These are phyloP conservation scores for Muscicapa comitata DNA, from an alignment of 2,797 vertebrate species.

Conservation along the genomic window DNA sequence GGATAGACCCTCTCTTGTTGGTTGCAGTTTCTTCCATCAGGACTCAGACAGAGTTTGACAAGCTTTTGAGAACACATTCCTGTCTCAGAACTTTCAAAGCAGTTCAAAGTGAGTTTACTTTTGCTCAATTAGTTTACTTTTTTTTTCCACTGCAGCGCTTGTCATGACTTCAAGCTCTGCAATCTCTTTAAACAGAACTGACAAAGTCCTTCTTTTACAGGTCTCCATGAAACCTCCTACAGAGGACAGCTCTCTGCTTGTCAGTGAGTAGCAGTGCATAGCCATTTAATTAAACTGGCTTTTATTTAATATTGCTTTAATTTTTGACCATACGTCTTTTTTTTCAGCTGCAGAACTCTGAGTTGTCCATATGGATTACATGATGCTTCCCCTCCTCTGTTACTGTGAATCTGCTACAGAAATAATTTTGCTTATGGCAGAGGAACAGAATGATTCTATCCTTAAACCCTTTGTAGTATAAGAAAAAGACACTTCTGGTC, in stretches of 20 bases:
- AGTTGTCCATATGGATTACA: background rate
- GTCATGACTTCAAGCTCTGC: background rate
- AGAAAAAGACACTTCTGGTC: background rate
- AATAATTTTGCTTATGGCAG: background rate
- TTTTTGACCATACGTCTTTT: background rate
- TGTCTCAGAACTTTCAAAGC: background rate
- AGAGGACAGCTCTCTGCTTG: background rate
- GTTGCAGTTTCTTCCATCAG: background rate
- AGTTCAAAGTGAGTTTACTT: background rate
- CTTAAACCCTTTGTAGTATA: accelerated
- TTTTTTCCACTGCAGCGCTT: background rate
- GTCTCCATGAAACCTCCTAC: background rate
- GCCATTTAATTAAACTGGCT: background rate
- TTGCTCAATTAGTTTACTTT: background rate
- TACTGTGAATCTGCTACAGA: background rate
- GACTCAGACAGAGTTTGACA: background rate
- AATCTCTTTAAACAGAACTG: background rate
- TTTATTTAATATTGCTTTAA: background rate
- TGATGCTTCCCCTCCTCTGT: background rate
- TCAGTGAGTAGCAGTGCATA: background rate
- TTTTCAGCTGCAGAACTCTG: background rate
- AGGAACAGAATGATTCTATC: background rate
- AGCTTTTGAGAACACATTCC: background rate
- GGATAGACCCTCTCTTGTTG: background rate
- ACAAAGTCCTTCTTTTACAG: background rate